Base-by-base conservation (phyloP, 2,113 vertebrate species). In the Glareola pratincola region DNA sequence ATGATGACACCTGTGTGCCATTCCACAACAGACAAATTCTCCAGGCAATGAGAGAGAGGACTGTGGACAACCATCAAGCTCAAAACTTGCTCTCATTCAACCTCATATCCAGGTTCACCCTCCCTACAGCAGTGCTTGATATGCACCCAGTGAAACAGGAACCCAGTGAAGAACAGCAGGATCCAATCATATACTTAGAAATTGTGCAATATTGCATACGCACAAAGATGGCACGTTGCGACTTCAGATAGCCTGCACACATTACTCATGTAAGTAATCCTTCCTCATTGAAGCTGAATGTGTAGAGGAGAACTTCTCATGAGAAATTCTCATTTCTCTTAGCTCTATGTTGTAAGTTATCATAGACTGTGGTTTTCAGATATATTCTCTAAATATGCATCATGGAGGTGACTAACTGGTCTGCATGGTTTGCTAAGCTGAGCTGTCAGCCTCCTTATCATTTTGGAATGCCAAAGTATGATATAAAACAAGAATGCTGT, bases 401-500 rank as follows among this genome's bases (percentile, higher is more conserved):
- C 82, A 84, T 50, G 30, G 64, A 64, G 64, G 43, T 96, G 94
- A 95, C 69, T 90, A 93, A 91, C 73, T 71, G n/a, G 41, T 75
- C 66, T 92, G 50, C 51, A 27, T 9, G 39, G 63, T 96, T 97
- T 94, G 92, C 69, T 85, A 77, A 96, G 60, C 90, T 93, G 85
- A 94, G 85, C 45, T 93, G 91, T 94, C 73, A 84, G 29, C 60
- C 37, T 71, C 21, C 92, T 94, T 96, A 96, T 94, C 92, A 54
- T 90, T 94, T 95, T 93, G 89, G 78, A 94, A 94, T 72, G 90
- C 62, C 69, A 15, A 71, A 82, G 84, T 75, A 81, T 69, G 88
- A 96, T 92, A 96, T 84, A 88, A 92, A 94, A 72, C 60, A 97
- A 97, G 94, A 96, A 97, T 96, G 95, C 81, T 94, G 96, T 90